phyloP scores from a whole-genome alignment of 2,888 invertebrate species.

The Dorcus parallelipipedus region DNA sequence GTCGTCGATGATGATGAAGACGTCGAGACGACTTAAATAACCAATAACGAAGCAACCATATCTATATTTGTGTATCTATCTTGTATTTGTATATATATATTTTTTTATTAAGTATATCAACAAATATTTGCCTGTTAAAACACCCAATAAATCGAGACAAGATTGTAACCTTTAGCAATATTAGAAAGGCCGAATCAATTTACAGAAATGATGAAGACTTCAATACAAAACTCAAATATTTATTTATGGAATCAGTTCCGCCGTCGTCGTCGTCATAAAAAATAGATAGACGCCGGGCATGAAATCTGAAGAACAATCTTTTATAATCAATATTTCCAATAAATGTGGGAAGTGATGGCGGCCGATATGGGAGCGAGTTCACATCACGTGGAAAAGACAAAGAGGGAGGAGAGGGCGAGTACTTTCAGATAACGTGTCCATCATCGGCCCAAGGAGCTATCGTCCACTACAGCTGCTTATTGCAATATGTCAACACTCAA shows the following conservation, averaged over 20 bases:
- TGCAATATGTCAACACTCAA: not conserved
- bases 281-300: conserved; percentile 10
- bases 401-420: not conserved
- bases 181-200: not conserved
- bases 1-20: not conserved
- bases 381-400: not conserved
- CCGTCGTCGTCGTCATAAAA: not conserved
- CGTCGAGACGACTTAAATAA: no score
- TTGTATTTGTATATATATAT: no score
- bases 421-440: not conserved
- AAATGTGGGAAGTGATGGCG: conserved; percentile 2
- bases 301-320: conserved; percentile 16
- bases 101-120: no score
- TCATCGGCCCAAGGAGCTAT: not conserved
- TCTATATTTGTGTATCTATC: no score
- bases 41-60: no score
- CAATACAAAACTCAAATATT: not conserved
- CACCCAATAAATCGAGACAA: no score
- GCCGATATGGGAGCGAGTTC: no score
- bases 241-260: conserved; percentile 1
- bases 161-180: no score
- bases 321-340: conserved; percentile 15
- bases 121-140: no score
- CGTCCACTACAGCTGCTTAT: not conserved
- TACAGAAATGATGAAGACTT: not conserved